Evolutionary conservation across 2,113 vertebrate genomes (phyloP).

Genomic region (Ivindomyrus marchei): DNA sequence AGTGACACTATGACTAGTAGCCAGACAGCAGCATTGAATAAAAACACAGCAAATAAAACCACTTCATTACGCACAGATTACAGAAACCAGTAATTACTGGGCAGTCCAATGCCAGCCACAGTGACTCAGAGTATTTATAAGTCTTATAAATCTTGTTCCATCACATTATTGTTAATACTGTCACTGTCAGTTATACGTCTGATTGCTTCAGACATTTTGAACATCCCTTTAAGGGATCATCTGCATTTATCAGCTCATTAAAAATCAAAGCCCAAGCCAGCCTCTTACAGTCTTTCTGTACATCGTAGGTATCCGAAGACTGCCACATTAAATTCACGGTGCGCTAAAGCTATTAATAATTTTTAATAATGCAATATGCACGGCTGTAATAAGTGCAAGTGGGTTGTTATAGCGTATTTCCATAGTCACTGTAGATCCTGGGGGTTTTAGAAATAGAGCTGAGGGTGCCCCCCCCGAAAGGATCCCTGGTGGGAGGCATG

Average conservation of each 20-base stretch:
- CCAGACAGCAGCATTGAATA: neutral
- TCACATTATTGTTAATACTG: neutral
- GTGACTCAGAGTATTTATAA: neutral
- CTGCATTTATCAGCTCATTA: neutral
- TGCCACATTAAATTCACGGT: neutral
- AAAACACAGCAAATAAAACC: neutral
- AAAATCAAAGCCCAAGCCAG: neutral
- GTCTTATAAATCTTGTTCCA: neutral
- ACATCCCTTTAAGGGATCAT: neutral
- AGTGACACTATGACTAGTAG: neutral
- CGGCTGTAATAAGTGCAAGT: neutral
- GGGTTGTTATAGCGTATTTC: neutral
- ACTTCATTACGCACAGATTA: neutral
- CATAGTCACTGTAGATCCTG: neutral
- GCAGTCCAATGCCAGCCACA: neutral
- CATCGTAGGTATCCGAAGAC: neutral
- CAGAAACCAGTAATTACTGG: neutral
- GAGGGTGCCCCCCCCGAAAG: neutral
- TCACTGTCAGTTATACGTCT: neutral
- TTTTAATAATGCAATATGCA: neutral
- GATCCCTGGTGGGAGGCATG: neutral
- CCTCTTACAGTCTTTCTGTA: neutral
- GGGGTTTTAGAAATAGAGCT: neutral
- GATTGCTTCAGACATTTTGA: neutral
- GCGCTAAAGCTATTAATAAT: neutral